Base-by-base conservation (phyloP, 2,113 vertebrate species). In the Dromiciops gliroides region DNA sequence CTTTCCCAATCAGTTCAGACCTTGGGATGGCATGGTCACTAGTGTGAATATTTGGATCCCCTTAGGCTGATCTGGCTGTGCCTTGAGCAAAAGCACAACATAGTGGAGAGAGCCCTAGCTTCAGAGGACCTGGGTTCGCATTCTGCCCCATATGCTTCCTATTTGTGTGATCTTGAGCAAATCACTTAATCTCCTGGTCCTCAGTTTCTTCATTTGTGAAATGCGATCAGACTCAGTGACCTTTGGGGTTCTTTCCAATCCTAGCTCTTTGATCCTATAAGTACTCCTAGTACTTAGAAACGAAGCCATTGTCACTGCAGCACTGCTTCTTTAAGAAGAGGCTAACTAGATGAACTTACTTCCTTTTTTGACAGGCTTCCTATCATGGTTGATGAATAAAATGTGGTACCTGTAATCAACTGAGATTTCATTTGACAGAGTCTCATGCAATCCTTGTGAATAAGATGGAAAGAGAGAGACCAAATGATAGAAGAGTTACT, bases 181-280 rank as follows among this genome's bases (percentile, higher is more conserved):
- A 37, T 67, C 56, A 37, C 31, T 51, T 52, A 28, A 31, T 16
- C 8, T 89, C 92, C 12, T 83, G 52, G 44, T 24, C 89, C 51
- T 94, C 92, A 92, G 67, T 75, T 91, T 94, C 1, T 3, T 90
- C 25, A 25, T 51, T 51, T 51, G 25, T 91, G 56, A 51, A 94
- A 92, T 89, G 28, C 2, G 53, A 6, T 75, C 48, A 44, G 23
- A 48, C 50, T 89, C 47, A 52, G 89, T 47, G 25, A 49, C 22
- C 52, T 94, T 22, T 75, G 90, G 94, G 67, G 93, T 90, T 60
- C 53, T 91, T 92, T 48, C 28, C 49, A 7, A 50, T 3, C 14
- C 31, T 95, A 90, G 60, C 90, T 92, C 28, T 83, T 10, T 48
- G 90, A 26, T 88, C 37, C 22, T 93, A 89, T 91, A 14, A 67